phyloP scores from a whole-genome alignment of 1,140 invertebrate species.

The Rhopalosiphum maidis region DNA sequence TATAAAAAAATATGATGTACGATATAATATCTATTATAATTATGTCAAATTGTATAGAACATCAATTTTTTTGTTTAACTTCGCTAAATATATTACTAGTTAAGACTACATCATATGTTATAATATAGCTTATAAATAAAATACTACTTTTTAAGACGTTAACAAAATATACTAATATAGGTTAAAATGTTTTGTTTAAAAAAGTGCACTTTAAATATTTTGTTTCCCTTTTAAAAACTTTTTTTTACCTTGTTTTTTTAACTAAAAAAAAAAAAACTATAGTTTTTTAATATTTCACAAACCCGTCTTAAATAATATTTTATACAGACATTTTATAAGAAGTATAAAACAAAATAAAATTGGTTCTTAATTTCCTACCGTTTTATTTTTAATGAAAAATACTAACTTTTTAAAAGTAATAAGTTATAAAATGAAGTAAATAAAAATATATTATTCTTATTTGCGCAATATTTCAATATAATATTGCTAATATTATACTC shows the following conservation, averaged over 20 bases:
- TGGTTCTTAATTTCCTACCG: not conserved
- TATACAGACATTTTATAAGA: not conserved
- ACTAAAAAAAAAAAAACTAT: not conserved
- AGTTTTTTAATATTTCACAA: not conserved
- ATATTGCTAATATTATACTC: not conserved
- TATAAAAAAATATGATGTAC: not conserved
- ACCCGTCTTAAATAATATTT: not conserved
- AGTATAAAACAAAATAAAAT: not conserved
- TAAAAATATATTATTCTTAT: not conserved
- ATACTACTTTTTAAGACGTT: not conserved
- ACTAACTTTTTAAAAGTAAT: slow-evolving; percentile 8
- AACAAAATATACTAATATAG: not conserved
- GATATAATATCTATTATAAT: not conserved
- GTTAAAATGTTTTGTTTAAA: not conserved
- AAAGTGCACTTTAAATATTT: not conserved
- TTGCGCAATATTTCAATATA: not conserved
- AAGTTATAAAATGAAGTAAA: not conserved
- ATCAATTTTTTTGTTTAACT: not conserved
- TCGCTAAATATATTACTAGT: not conserved
- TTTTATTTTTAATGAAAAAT: not conserved
- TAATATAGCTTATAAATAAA: not conserved
- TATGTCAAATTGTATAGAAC: not conserved
- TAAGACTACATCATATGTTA: not conserved
- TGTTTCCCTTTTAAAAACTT: not conserved
- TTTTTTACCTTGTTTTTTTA: not conserved